Conservation (phyloP, 2,113 vertebrate genomes). For the Thamnophis sirtalis region DNA sequence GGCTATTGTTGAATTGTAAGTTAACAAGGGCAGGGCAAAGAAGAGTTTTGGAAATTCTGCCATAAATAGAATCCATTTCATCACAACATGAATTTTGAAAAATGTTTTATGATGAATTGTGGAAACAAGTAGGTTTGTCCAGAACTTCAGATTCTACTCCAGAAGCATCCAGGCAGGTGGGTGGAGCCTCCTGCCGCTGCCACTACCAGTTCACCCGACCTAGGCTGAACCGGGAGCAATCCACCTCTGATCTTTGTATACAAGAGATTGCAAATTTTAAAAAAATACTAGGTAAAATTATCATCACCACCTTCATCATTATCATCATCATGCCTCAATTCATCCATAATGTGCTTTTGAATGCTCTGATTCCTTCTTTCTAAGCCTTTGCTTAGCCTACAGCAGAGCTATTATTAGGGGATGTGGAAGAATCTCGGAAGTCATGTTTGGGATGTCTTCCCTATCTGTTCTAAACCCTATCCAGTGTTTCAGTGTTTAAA, state of each 20-base stretch:
- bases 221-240: too few relatives aligned
- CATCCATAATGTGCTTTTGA: neutral
- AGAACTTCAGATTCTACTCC: neutral
- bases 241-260: neutral
- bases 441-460: neutral
- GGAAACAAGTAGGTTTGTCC: neutral
- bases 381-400: neutral
- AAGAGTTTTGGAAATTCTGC: neutral
- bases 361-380: neutral
- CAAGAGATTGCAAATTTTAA: neutral
- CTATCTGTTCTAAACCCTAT: neutral
- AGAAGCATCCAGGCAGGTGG: too few relatives aligned
- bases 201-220: too few relatives aligned
- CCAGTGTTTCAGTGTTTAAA: neutral
- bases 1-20: neutral
- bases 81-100: neutral
- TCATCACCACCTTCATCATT: neutral
- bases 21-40: neutral
- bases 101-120: neutral
- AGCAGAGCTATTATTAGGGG: neutral
- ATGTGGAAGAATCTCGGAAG: neutral
- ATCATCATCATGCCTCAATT: neutral
- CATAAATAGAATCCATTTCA: too few relatives aligned
- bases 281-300: neutral
- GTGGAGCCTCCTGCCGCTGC: too few relatives aligned